Conservation (phyloP, 92 coral and sea anemone species). For the Umimayanthus kanabou region DNA sequence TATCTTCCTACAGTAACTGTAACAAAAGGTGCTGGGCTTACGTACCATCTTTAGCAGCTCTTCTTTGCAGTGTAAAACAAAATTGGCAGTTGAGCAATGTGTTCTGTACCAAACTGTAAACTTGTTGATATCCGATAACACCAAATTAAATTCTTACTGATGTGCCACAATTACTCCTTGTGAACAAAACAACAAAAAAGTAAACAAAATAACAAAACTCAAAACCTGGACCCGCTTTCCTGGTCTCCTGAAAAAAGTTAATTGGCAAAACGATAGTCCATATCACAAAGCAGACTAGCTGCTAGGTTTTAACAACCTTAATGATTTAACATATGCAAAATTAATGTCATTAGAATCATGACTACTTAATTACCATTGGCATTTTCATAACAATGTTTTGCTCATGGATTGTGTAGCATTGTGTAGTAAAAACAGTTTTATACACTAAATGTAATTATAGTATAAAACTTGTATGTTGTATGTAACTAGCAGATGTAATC, state of each 20-base stretch:
- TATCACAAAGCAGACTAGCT: slow-evolving; percentile 3
- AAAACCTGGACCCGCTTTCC: background rate
- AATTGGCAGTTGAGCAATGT: background rate
- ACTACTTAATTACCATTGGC: slow-evolving; percentile 23
- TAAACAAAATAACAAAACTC: background rate
- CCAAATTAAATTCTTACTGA: background rate
- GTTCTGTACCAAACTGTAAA: background rate
- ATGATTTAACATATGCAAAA: slow-evolving; percentile 22
- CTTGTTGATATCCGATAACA: background rate
- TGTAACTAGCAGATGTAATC: background rate
- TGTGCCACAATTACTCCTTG: background rate
- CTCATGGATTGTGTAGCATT: background rate
- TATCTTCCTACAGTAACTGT: background rate
- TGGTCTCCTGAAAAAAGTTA: slow-evolving; percentile 8
- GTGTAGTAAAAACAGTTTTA: background rate
- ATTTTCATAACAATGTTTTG: background rate
- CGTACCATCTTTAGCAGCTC: background rate
- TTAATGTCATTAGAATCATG: slow-evolving; percentile 22
- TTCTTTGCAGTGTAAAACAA: background rate
- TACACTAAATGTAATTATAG: background rate
- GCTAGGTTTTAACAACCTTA: background rate
- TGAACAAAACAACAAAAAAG: background rate
- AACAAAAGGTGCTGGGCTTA: no score
- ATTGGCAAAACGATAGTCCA: background rate
- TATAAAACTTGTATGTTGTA: background rate